Conservation (phyloP, 2,888 invertebrate genomes). For the Aphidoletes aphidimyza region DNA sequence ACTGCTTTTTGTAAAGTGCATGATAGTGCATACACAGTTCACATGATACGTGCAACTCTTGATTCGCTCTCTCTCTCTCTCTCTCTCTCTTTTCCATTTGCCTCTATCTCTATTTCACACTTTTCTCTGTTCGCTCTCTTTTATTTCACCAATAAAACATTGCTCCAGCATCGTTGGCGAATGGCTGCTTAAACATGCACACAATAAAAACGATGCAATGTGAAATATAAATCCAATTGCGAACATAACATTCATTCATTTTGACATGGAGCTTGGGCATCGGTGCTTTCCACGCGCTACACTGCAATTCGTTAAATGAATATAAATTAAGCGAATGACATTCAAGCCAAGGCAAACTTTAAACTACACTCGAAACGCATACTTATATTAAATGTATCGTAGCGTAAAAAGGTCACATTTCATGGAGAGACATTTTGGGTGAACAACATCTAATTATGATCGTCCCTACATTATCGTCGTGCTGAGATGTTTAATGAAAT, state of each 20-base stretch:
- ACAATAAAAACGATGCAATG: conserved; percentile 43
- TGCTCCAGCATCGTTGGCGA: not conserved
- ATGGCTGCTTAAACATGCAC: conserved; percentile 24
- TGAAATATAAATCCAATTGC: conserved; percentile 42
- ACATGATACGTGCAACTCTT: conserved; percentile 3
- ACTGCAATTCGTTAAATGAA: conserved; percentile 27
- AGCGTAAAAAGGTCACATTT: no score
- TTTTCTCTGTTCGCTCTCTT: not conserved
- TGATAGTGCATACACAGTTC: conserved; percentile 44
- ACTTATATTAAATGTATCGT: no score
- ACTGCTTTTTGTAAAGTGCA: conserved; percentile 7
- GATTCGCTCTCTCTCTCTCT: not conserved
- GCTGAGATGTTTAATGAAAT: not conserved
- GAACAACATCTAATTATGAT: not conserved
- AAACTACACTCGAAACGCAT: not conserved
- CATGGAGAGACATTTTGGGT: not conserved
- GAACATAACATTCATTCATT: conserved; percentile 43
- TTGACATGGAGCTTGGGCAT: conserved; percentile 17
- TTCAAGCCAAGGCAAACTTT: not conserved
- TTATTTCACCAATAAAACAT: no score
- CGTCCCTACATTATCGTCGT: not conserved
- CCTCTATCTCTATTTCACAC: not conserved
- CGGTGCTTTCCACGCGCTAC: not conserved
- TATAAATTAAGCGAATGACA: conserved; percentile 42
- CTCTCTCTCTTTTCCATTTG: not conserved